These are phyloP conservation scores for Parauchenoglanis punctatus DNA, from an alignment of 2,797 vertebrate genomes.

Conservation along the genomic window DNA sequence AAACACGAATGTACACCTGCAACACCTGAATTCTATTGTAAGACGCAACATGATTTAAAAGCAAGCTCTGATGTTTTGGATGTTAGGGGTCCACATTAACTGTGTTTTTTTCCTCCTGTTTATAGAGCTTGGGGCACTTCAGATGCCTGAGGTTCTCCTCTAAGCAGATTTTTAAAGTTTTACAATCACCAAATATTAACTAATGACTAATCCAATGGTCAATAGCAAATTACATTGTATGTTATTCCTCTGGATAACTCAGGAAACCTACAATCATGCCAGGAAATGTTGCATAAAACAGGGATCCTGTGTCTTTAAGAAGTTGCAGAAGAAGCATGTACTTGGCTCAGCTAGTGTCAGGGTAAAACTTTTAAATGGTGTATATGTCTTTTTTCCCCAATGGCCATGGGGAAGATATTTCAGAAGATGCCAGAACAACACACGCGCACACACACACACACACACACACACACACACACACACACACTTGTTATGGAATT, in stretches of 20 bases:
- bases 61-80: not conserved
- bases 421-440: slow-evolving; percentile 31
- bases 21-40: not conserved
- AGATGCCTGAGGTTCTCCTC: not conserved
- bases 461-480: slow-evolving; percentile 1
- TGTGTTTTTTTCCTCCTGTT: not conserved
- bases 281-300: slow-evolving; percentile 7
- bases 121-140: not conserved
- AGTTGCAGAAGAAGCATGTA: slow-evolving; percentile 25
- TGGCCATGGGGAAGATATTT: slow-evolving; percentile 42
- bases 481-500: slow-evolving; percentile 45
- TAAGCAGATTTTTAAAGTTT: not conserved
- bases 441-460: slow-evolving; percentile 29
- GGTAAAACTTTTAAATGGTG: slow-evolving; percentile 39
- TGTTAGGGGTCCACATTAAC: not conserved
- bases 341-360: slow-evolving; percentile 35
- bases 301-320: slow-evolving; percentile 35
- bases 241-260: not conserved
- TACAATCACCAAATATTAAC: not conserved
- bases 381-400: slow-evolving; percentile 40
- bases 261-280: not conserved
- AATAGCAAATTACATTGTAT: not conserved
- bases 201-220: not conserved
- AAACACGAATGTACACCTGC: no score
- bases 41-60: not conserved